phyloP scores from a whole-genome alignment of 2,113 vertebrate species.

The Microtus ochrogaster region DNA sequence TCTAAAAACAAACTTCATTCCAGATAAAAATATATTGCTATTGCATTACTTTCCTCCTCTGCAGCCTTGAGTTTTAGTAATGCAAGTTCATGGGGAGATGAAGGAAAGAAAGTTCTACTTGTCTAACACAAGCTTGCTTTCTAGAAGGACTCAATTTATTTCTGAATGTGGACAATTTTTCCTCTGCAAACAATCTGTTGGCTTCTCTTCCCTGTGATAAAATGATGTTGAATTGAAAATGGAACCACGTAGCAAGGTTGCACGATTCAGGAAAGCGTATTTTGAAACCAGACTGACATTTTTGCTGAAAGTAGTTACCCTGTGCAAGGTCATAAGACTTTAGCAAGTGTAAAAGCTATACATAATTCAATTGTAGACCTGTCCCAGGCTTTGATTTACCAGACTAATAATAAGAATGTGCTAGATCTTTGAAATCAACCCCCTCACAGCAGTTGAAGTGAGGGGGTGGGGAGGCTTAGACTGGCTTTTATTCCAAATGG shows the following conservation, averaged over 20 bases:
- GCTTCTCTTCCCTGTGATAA: conserved; percentile 56
- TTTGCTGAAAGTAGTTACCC: conserved; percentile 62
- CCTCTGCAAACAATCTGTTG: conserved; percentile 66
- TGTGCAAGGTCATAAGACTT: conserved; percentile 65
- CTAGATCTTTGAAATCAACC: conserved; percentile 62
- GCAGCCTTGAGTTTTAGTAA: conserved; percentile 50
- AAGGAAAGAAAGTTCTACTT: conserved; percentile 51
- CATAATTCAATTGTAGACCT: conserved; percentile 50
- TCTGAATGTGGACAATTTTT: conserved; percentile 56
- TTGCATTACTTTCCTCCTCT: conserved; percentile 16
- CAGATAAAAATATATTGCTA: conserved; percentile 53
- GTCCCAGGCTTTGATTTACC: conserved; percentile 49
- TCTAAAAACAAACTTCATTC: conserved; percentile 62
- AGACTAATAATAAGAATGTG: conserved; percentile 46
- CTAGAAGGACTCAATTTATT: conserved; percentile 65
- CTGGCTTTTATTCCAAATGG: not conserved
- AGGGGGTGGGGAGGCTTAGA: not conserved
- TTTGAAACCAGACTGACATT: conserved; percentile 66
- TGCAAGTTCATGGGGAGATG: conserved; percentile 54
- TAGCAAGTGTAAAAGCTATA: conserved; percentile 45
- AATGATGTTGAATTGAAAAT: conserved; percentile 62
- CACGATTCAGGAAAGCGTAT: conserved; percentile 49
- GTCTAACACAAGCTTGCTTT: conserved; percentile 55
- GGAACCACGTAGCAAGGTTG: conserved; percentile 51
- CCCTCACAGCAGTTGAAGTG: conserved; percentile 4